These are phyloP conservation scores for Glyptemys insculpta DNA, from an alignment of 2,797 vertebrate species.

Conservation along the genomic window DNA sequence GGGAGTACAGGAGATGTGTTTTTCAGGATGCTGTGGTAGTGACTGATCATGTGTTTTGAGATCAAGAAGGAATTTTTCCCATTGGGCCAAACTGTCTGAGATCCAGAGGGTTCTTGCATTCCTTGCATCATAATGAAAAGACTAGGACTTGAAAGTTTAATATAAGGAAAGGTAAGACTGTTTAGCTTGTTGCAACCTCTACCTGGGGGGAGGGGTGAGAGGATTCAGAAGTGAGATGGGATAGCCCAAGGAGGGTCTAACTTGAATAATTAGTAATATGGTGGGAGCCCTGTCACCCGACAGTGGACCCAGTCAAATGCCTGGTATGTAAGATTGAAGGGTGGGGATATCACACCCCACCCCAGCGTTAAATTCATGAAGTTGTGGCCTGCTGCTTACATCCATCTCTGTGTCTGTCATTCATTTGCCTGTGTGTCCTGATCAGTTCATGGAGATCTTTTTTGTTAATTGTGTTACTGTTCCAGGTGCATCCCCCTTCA, in stretches of 20 bases:
- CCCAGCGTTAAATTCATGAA: no score
- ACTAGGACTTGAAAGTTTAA: neutral
- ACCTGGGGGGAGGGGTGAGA: neutral
- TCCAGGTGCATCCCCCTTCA: no score
- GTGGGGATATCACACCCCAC: no score
- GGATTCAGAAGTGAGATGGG: neutral
- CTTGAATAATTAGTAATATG: neutral
- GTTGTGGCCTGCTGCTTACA: no score
- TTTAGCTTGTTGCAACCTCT: neutral
- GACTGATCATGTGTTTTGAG: neutral
- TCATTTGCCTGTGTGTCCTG: no score
- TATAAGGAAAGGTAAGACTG: neutral
- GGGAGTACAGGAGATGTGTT: neutral
- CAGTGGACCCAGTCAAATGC: neutral
- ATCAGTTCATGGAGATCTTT: no score
- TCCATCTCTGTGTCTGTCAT: no score
- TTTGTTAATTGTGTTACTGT: no score
- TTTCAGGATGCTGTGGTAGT: neutral
- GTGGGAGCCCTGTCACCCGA: neutral
- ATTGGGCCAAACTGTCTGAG: neutral
- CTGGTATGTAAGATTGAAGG: neutral
- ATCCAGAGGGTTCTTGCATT: neutral
- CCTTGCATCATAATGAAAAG: neutral
- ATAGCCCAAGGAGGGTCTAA: neutral
- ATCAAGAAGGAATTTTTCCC: neutral